phyloP scores from a whole-genome alignment of 2,888 invertebrate genomes.

The Sipha maydis region DNA sequence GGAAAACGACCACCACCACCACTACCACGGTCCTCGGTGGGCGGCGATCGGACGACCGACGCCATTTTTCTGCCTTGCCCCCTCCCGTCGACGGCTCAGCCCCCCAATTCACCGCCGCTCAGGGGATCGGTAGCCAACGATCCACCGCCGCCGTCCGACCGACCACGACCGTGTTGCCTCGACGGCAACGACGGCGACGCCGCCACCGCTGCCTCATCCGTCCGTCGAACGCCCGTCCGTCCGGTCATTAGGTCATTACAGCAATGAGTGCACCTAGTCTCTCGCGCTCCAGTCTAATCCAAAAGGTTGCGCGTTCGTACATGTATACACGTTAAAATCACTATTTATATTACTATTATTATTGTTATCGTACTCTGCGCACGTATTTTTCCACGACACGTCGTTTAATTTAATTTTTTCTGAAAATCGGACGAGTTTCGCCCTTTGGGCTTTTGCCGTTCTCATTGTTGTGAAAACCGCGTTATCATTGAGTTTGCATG shows the following conservation, averaged over 20 bases:
- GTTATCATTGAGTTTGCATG: background rate
- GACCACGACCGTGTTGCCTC: background rate
- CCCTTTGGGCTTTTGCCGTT: background rate
- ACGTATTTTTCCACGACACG: background rate
- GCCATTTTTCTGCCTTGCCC: constrained; percentile 44
- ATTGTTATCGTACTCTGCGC: background rate
- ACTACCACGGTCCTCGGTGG: constrained; percentile 1
- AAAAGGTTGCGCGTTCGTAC: background rate
- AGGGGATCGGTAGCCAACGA: background rate
- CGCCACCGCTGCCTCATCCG: constrained; percentile 34
- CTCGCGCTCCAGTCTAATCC: constrained; percentile 43
- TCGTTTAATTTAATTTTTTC: background rate
- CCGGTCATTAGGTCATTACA: constrained; percentile 5
- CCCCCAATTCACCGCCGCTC: background rate
- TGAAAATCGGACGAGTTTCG: background rate
- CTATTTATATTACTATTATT: background rate
- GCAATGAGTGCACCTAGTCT: background rate
- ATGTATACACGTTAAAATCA: background rate
- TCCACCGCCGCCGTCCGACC: constrained; percentile 13
- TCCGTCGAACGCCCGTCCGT: constrained; percentile 43
- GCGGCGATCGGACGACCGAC: constrained; percentile 2
- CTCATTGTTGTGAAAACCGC: background rate
- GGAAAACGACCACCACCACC: background rate
- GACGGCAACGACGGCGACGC: background rate
- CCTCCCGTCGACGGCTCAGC: background rate